These are phyloP conservation scores for Hymenochirus boettgeri DNA, from an alignment of 2,113 vertebrate genomes.

Conservation along the genomic window DNA sequence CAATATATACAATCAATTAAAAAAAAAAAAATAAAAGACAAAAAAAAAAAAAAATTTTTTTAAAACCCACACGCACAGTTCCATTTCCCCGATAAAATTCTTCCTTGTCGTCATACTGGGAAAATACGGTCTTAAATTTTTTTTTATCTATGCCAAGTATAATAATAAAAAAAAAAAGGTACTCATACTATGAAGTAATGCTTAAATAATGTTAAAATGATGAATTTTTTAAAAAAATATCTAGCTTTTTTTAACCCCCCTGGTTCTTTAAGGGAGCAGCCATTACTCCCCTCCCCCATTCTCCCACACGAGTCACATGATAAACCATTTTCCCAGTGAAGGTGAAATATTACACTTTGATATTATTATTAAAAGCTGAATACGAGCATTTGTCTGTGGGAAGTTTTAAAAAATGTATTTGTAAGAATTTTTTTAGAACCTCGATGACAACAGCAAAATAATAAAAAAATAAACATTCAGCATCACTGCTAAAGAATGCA, in stretches of 20 bases:
- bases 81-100: slow-evolving; percentile 12
- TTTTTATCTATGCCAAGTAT: slow-evolving; percentile 25
- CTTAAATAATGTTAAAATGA: slow-evolving; percentile 36
- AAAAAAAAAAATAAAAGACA: slow-evolving; percentile 9
- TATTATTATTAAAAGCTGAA: neutral
- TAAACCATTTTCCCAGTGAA: no score
- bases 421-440: neutral
- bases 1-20: slow-evolving; percentile 46
- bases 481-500: neutral
- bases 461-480: neutral
- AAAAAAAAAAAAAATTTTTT: slow-evolving; percentile 26
- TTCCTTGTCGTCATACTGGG: slow-evolving; percentile 23
- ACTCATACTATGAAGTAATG: slow-evolving; percentile 23
- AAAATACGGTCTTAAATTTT: slow-evolving; percentile 18
- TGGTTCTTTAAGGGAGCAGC: neutral
- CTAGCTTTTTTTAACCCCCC: slow-evolving; percentile 12
- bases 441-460: neutral
- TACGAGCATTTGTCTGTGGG: neutral
- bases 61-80: slow-evolving; percentile 25
- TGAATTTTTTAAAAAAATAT: slow-evolving; percentile 31
- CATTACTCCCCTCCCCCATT: neutral
- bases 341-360: no score
- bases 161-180: slow-evolving; percentile 9
- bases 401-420: neutral
- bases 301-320: no score